A percentile compares a stretch with the other conserved stretches of the same genome.
Conservation (phyloP, 2,113 vertebrate genomes). For the Jaculus jaculus region DNA sequence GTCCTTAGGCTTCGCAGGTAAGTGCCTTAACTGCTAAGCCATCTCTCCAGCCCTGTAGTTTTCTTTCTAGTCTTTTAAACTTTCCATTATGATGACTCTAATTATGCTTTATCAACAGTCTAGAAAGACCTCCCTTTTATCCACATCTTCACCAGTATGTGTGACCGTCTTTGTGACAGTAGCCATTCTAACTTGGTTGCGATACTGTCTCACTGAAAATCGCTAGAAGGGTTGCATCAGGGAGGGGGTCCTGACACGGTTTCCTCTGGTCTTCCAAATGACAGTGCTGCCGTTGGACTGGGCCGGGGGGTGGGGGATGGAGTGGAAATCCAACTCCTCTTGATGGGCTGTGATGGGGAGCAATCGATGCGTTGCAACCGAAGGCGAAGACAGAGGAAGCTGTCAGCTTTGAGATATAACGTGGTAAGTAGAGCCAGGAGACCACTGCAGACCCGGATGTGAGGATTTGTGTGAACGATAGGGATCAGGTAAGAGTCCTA, state of each 20-base stretch:
- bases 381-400: neutral
- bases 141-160: neutral
- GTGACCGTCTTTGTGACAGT: neutral
- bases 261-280: neutral
- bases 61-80: neutral
- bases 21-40: too few relatives aligned
- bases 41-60: neutral
- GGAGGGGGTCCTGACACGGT: neutral
- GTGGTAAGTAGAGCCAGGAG: neutral
- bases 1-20: too few relatives aligned
- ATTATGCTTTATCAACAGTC: neutral
- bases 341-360: neutral
- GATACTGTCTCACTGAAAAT: neutral
- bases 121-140: neutral
- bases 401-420: neutral
- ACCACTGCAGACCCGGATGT: neutral
- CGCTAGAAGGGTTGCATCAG: neutral
- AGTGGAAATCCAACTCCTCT: neutral
- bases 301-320: too few relatives aligned
- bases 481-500: neutral
- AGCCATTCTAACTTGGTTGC: neutral
- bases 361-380: neutral
- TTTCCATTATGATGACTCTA: neutral
- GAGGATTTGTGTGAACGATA: neutral
- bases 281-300: too few relatives aligned